phyloP scores from a whole-genome alignment of 2,888 invertebrate genomes.

The Cataglyphis albicans region DNA sequence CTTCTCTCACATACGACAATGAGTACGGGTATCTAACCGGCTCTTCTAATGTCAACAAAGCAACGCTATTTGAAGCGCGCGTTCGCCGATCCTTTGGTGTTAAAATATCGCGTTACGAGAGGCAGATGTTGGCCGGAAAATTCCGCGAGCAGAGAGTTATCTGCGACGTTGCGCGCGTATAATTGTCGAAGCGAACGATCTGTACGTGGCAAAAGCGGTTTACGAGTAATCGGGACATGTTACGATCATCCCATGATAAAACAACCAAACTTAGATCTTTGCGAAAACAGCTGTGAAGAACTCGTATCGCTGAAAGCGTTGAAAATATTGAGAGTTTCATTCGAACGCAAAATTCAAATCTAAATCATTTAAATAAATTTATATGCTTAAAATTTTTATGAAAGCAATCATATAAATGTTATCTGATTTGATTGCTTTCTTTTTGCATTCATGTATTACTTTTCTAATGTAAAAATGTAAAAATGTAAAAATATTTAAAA shows the following conservation, averaged over 20 bases:
- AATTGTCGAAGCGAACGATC: conserved; percentile 43
- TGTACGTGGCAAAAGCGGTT: conserved; percentile 46
- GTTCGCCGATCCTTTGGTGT: conserved; percentile 33
- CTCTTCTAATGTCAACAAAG: conserved; percentile 48
- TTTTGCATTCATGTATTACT: background rate
- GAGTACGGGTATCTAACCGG: conserved; percentile 13
- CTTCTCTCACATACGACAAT: conserved; percentile 40
- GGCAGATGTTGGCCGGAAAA: conserved; percentile 47
- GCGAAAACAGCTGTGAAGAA: conserved; percentile 30
- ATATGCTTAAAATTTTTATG: background rate
- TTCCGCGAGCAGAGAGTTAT: conserved; percentile 37
- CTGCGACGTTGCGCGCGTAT: conserved; percentile 12
- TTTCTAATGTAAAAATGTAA: background rate
- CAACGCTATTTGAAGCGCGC: conserved; percentile 32
- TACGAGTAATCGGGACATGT: conserved; percentile 46
- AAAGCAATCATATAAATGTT: background rate
- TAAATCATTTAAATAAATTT: conserved; percentile 19
- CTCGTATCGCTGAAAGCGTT: conserved; percentile 19
- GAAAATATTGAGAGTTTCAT: background rate
- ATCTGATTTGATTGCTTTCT: background rate
- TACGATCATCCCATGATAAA: conserved; percentile 25
- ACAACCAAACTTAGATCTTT: conserved; percentile 25
- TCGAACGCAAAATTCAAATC: background rate
- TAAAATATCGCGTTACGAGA: conserved; percentile 59
- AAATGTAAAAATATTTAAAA: background rate